These are phyloP conservation scores for Prunella strophiata DNA, from an alignment of 2,797 vertebrate genomes.

Conservation along the genomic window DNA sequence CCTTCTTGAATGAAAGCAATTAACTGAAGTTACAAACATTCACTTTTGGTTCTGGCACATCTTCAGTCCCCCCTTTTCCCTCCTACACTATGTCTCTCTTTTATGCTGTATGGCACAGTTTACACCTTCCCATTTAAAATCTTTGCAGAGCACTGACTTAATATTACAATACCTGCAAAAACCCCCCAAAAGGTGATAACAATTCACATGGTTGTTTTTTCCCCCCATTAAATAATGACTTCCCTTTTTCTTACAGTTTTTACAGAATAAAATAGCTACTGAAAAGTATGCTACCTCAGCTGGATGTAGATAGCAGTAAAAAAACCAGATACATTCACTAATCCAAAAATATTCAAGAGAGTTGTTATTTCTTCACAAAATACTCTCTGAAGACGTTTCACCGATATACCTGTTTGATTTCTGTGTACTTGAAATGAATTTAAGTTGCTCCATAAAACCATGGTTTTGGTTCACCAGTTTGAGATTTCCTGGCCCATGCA, in stretches of 20 bases:
- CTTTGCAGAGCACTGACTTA: background rate
- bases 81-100: background rate
- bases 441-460: background rate
- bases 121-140: background rate
- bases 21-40: background rate
- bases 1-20: background rate
- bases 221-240: background rate
- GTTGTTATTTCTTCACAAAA: background rate
- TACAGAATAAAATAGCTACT: background rate
- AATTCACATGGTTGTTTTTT: background rate
- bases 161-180: background rate
- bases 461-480: background rate
- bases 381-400: background rate
- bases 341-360: background rate
- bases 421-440: background rate
- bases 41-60: background rate
- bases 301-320: background rate
- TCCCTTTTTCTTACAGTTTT: background rate
- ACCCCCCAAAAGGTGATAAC: background rate
- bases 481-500: background rate
- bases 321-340: background rate
- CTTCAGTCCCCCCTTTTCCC: background rate
- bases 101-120: background rate
- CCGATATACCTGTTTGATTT: background rate
- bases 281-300: background rate